Evolutionary conservation across 2,797 vertebrate genomes (phyloP).

Genomic region (Hirundo rustica): DNA sequence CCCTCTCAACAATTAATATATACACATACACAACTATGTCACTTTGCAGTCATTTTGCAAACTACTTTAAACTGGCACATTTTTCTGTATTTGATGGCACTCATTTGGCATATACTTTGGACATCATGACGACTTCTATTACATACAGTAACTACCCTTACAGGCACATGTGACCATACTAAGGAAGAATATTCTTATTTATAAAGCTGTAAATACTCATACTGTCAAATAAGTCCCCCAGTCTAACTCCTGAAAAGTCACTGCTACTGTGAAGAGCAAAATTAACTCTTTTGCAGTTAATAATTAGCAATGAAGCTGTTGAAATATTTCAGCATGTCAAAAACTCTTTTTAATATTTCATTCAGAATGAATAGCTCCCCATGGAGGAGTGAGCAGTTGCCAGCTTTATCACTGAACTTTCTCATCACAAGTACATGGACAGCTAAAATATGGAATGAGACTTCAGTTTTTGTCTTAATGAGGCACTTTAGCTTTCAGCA

Average conservation of each 20-base stretch:
- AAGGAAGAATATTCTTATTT: slow-evolving; percentile 16
- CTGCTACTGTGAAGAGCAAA: neutral
- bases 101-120: neutral
- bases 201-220: slow-evolving; percentile 5
- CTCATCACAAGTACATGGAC: neutral
- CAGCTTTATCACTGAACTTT: slow-evolving; percentile 35
- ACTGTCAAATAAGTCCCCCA: neutral
- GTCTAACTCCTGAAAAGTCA: neutral
- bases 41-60: neutral
- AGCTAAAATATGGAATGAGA: slow-evolving; percentile 46
- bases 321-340: neutral
- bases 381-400: slow-evolving; percentile 9
- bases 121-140: neutral
- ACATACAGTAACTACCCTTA: neutral
- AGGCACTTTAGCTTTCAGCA: slow-evolving; percentile 31
- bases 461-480: slow-evolving; percentile 54
- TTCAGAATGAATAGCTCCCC: neutral
- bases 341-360: slow-evolving; percentile 22
- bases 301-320: neutral
- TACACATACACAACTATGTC: neutral
- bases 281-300: neutral
- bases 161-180: neutral
- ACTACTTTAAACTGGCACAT: neutral
- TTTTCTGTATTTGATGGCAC: neutral
- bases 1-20: neutral